Percentiles rank a stretch among this genome's conserved stretches.
phyloP scores from a whole-genome alignment of 2,113 vertebrate genomes.

The Lophotis ruficrista region DNA sequence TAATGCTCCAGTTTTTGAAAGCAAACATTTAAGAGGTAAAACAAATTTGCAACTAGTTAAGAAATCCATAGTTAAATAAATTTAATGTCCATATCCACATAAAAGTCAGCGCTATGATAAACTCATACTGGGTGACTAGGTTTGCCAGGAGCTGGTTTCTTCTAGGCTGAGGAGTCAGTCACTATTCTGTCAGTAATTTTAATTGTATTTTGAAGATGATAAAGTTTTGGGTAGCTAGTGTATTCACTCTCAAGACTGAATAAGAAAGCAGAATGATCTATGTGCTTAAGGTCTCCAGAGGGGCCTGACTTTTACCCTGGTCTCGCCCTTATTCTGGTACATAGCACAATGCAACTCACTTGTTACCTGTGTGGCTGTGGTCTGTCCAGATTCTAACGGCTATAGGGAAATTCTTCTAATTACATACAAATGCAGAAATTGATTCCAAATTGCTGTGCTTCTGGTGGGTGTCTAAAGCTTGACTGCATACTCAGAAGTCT shows the following conservation, averaged over 20 bases:
- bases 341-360: background rate
- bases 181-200: background rate
- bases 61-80: background rate
- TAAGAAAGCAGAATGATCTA: background rate
- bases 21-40: background rate
- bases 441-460: background rate
- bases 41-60: background rate
- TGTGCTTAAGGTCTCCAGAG: background rate
- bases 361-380: background rate
- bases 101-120: background rate
- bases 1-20: background rate
- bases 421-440: background rate
- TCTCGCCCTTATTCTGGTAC: background rate
- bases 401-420: background rate
- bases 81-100: background rate
- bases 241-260: background rate
- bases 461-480: background rate
- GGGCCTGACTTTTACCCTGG: background rate
- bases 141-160: background rate
- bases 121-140: background rate
- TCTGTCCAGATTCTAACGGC: background rate
- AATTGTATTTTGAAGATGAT: background rate
- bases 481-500: background rate
- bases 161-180: background rate
- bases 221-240: background rate